phyloP scores from a whole-genome alignment of 2,797 vertebrate species.

The Bovichtus diacanthus region DNA sequence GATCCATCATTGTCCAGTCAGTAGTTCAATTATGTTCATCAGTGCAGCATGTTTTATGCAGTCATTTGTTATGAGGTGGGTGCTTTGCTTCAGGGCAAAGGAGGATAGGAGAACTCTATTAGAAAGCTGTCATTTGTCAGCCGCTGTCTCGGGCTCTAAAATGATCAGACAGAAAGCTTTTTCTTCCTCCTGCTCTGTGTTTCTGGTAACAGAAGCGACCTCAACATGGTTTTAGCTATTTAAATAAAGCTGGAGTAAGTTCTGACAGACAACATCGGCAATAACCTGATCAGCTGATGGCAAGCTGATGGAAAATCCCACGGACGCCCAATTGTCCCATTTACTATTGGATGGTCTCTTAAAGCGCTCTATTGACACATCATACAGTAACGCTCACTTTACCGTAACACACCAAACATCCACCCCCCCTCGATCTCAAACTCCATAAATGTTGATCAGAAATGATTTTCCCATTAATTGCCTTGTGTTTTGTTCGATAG shows the following conservation, averaged over 20 bases:
- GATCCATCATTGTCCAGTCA: conserved; percentile 57
- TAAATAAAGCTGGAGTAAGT: not conserved
- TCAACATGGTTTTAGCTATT: not conserved
- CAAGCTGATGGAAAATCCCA: not conserved
- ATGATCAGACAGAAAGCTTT: conserved; percentile 6
- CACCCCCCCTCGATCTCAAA: not conserved
- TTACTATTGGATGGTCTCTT: not conserved
- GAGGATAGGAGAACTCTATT: conserved; percentile 30
- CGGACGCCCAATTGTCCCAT: not conserved
- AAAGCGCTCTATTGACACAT: not conserved
- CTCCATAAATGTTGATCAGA: not conserved
- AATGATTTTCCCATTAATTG: not conserved
- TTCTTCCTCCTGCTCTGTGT: not conserved
- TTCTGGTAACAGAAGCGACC: not conserved
- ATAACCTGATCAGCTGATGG: not conserved
- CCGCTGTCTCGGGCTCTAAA: conserved; percentile 2
- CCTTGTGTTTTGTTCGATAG: not conserved
- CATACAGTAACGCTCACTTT: not conserved
- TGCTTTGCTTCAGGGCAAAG: conserved; percentile 36
- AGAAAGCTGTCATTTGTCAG: conserved; percentile 44
- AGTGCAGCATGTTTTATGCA: conserved; percentile 59
- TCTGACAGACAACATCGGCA: not conserved
- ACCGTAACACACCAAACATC: not conserved
- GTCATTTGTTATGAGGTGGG: conserved; percentile 52
- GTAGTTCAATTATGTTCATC: conserved; percentile 59